Evolutionary conservation across 2,797 vertebrate species (phyloP).

Genomic region (Aphelocoma californica): DNA sequence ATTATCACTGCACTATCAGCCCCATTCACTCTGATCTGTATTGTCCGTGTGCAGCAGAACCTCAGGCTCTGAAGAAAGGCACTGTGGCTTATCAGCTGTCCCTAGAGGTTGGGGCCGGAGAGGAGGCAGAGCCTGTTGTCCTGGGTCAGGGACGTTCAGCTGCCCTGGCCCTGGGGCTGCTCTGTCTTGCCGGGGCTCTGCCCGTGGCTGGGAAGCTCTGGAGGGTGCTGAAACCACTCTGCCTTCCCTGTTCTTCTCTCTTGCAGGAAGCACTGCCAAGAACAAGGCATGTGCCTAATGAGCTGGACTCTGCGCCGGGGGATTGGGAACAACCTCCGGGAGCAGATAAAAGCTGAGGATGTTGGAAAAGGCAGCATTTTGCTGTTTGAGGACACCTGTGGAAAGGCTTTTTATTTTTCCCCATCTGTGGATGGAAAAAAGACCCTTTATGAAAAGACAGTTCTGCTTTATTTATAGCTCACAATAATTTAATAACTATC

Average conservation of each 20-base stretch:
- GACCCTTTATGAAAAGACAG: background rate
- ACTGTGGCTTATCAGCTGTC: rapidly evolving
- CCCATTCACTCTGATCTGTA: background rate
- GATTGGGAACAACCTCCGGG: background rate
- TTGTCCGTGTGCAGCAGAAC: background rate
- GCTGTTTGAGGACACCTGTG: background rate
- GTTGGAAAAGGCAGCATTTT: background rate
- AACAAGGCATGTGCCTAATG: background rate
- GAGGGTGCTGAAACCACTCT: background rate
- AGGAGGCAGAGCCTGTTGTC: background rate
- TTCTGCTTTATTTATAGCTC: background rate
- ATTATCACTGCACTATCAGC: background rate
- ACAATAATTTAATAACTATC: background rate
- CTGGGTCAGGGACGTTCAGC: background rate
- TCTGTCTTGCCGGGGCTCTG: background rate
- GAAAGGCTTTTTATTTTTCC: background rate
- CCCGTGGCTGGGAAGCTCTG: rapidly evolving
- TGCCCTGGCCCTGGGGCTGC: background rate
- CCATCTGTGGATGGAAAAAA: background rate
- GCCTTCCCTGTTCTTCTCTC: rapidly evolving
- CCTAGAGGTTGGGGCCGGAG: background rate
- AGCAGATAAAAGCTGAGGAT: background rate
- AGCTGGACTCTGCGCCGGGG: rapidly evolving
- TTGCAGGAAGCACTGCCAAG: background rate
- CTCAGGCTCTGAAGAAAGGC: background rate